Evolutionary conservation across 2,797 vertebrate genomes (phyloP), one percentile per base, ranked within the genome.

Genomic region (Triplophysa bombifrons): DNA sequence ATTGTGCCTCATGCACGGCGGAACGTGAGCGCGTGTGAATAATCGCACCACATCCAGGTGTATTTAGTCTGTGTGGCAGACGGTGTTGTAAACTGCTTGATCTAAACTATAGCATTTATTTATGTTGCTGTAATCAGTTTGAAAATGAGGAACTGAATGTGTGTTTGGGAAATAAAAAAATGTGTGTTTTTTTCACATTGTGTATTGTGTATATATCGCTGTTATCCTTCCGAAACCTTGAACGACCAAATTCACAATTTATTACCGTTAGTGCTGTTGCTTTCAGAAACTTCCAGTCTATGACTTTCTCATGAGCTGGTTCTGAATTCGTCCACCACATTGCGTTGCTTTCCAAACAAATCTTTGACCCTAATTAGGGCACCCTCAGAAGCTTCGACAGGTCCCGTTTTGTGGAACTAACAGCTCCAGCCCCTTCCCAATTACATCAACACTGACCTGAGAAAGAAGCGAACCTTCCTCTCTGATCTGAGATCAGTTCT

Each of bases 11-110:
- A 51, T 76, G 76, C 44, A 70, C 38, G 73, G 75, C 73, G 87
- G 81, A 90, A 91, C 79, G 7, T 51, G 87, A 87, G 85, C 77
- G 85, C 74, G 87, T 85, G 83, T 84, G 90, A 84, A 92, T 80
- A 92, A 93, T 89, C 78, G 83, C 73, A 19, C 83, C 80, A 71
- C 61, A 85, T 85, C 88, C 89, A 93, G 91, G 88, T 94, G 90
- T 91, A 91, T 91, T 89, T 90, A 84, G 86, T 88, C 83, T 78
- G 77, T 66, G 50, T 88, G 82, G 86, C 84, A 87, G 76, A 81
- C 56, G 61, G 56, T 80, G 81, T 78, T 80, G 76, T 88, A 90
- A 90, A 89, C 87, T 88, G 87, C 85, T 86, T 83, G 84, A 84
- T 88, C 82, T 80, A 69, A 70, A 72, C 48, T 64, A 50, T 75